Evolutionary conservation across 2,888 invertebrate genomes (phyloP).

Genomic region (Caenorhabditis doughertyi): DNA sequence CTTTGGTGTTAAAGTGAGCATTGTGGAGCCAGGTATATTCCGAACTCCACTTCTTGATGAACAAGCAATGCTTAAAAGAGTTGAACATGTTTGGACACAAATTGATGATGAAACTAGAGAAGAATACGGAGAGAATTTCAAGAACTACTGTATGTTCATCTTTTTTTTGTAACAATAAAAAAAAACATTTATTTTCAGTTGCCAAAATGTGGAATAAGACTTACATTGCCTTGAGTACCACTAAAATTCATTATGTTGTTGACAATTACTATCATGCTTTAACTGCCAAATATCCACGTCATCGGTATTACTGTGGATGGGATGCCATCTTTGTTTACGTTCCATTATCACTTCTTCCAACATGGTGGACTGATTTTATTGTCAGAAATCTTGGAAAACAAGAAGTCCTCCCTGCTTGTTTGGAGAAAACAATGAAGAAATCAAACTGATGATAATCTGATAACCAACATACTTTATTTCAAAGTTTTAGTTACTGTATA

Average conservation of each 20-base stretch:
- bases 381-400: conserved; percentile 67
- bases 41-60: conserved; percentile 73
- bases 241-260: conserved; percentile 75
- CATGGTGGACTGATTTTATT: conserved; percentile 71
- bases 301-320: conserved; percentile 77
- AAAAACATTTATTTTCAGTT: conserved; percentile 61
- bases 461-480: conserved; percentile 19
- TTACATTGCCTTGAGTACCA: conserved; percentile 69
- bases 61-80: conserved; percentile 68
- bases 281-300: conserved; percentile 75
- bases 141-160: conserved; percentile 73
- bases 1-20: conserved; percentile 72
- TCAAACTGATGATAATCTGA: neutral
- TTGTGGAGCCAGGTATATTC: conserved; percentile 80
- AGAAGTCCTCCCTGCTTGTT: conserved; percentile 65
- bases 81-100: conserved; percentile 74
- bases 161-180: neutral
- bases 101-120: conserved; percentile 68
- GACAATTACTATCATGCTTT: conserved; percentile 80
- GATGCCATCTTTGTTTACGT: conserved; percentile 77
- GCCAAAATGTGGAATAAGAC: conserved; percentile 73
- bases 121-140: conserved; percentile 77
- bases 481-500: conserved; percentile 41
- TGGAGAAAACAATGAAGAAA: conserved; percentile 52
- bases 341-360: conserved; percentile 75